Evolutionary conservation across 64 coral and sea anemone genomes (phyloP), one percentile per base, ranked within the genome.

Genomic region (Stichodactyla mertensii): DNA sequence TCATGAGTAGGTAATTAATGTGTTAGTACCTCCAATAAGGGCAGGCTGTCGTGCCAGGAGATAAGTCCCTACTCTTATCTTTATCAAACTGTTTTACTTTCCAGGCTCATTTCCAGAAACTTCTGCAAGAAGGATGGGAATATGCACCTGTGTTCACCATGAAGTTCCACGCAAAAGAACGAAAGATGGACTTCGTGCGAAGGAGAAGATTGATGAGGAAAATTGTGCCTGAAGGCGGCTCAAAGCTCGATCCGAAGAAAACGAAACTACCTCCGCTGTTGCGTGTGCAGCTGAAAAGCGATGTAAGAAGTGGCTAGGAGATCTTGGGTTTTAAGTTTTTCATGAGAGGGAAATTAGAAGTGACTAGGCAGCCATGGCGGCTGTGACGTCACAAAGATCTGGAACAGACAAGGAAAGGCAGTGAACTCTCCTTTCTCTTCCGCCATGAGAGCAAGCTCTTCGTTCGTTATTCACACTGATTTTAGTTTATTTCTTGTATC

Each of bases 131-230:
- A 71, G 94, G 94, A 10, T 97, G 94, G 94, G 94, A 97, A 26
- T 97, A 97, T 28, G 85, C 94, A 8, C 94, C 94, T 16, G 56
- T 87, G 8, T 97, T 97, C 23, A 92, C 80, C 52, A 79, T 92
- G 55, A 97, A 93, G 71, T 85, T 87, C 64, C 91, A 97, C 36
- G 86, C 84, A 57, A 97, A 97, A 20, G 94, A 97, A 55, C 83
- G 94, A 83, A 97, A 87, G 28, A 80, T 97, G 70, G 94, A 97
- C 89, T 97, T 97, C 59, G 91, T 93, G 58, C 67, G 94, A 36
- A 91, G 94, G 58, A 91, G 94, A 62, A 83, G 94, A 7, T 90
- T 90, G 94, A 90, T 89, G 81, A 71, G 91, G 51, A 97, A 87
- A 85, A 71, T 97, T 61, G 77, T 90, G 13, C 57, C 90, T 16